Conservation (phyloP, 2,797 vertebrate species). For the Lacerta agilis region DNA sequence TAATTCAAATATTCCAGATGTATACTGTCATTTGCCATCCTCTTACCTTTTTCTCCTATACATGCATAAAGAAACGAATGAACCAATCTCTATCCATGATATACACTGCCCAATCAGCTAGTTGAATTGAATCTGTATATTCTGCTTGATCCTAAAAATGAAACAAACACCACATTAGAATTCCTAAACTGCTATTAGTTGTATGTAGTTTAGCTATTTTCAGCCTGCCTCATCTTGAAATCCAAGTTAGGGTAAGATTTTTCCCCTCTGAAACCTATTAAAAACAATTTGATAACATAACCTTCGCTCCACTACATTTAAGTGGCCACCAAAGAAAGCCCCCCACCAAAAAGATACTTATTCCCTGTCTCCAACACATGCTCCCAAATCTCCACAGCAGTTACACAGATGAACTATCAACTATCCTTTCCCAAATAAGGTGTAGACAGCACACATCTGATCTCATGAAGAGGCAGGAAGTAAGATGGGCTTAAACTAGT, state of each 20-base stretch:
- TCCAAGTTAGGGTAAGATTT: too few relatives aligned
- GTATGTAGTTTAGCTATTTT: neutral
- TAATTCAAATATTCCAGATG: neutral
- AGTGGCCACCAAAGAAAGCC: neutral
- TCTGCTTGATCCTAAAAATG: constrained; percentile 73
- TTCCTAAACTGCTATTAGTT: neutral
- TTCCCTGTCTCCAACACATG: neutral
- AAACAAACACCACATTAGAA: constrained; percentile 64
- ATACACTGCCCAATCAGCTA: constrained; percentile 67
- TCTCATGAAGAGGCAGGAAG: neutral
- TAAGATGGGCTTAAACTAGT: neutral
- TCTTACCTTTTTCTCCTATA: constrained; percentile 77
- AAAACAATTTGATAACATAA: neutral
- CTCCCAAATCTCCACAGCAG: neutral
- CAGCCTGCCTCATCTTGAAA: neutral
- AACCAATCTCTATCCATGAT: constrained; percentile 77
- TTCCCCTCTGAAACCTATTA: neutral
- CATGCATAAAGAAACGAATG: constrained; percentile 65
- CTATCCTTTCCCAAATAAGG: neutral
- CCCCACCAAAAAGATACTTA: neutral
- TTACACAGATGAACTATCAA: neutral
- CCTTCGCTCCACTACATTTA: neutral
- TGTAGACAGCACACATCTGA: neutral
- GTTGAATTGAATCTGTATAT: constrained; percentile 71
- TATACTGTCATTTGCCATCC: neutral